Conservation (phyloP, 1,140 invertebrate genomes). For the Hirudo medicinalis region DNA sequence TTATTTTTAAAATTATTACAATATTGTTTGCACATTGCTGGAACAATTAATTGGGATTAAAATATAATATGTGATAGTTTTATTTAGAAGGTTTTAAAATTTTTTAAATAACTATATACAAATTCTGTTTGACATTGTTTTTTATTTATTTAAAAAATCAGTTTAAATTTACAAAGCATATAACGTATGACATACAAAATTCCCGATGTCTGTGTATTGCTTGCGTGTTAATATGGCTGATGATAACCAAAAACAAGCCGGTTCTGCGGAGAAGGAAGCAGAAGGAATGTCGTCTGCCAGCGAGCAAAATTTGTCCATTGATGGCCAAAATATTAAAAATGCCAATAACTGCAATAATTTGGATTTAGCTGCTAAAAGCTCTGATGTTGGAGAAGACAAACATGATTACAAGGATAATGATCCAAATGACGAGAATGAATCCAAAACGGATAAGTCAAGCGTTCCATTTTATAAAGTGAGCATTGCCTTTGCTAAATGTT, state of each 20-base stretch:
- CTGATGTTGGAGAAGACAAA: background rate
- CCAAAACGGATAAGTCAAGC: background rate
- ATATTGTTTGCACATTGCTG: no score
- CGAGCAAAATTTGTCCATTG: background rate
- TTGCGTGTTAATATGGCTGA: slow-evolving; percentile 21
- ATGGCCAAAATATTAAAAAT: background rate
- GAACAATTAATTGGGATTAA: no score
- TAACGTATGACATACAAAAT: background rate
- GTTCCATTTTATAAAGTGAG: background rate
- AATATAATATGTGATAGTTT: no score
- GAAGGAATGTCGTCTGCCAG: background rate
- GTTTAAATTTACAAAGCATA: background rate
- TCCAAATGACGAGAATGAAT: background rate
- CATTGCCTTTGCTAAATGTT: no score
- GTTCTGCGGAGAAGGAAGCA: background rate
- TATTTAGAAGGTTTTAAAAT: no score
- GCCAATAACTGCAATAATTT: background rate
- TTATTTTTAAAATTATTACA: no score
- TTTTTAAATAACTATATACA: no score
- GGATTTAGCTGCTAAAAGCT: background rate
- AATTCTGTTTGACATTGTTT: background rate
- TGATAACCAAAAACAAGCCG: slow-evolving; percentile 12
- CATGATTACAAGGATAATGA: slow-evolving; percentile 10
- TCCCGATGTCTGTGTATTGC: slow-evolving; percentile 11
- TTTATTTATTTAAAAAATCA: background rate